Evolutionary conservation across 2,797 vertebrate genomes (phyloP).

Genomic region (Enteromius viviparus): DNA sequence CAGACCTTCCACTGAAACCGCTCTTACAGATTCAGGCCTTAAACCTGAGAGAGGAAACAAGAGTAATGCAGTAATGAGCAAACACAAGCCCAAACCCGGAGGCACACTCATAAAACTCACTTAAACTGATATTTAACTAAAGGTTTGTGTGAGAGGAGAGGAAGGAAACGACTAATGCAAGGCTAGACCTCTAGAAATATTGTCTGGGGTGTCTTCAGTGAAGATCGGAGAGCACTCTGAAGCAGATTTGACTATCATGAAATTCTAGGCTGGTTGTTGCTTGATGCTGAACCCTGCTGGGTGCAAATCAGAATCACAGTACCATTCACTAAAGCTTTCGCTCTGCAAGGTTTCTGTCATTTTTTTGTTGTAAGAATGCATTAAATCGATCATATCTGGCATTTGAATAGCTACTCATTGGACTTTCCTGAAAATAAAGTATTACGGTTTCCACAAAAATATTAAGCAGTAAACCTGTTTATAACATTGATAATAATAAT

Average conservation of each 20-base stretch:
- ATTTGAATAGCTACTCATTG: not conserved
- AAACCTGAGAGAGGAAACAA: constrained; percentile 22
- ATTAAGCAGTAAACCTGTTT: not conserved
- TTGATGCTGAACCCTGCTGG: not conserved
- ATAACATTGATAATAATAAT: not conserved
- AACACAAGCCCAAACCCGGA: not conserved
- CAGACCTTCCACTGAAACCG: constrained; percentile 36
- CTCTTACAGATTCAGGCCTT: constrained; percentile 7
- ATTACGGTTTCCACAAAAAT: not conserved
- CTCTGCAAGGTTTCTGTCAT: not conserved
- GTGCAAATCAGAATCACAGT: not conserved
- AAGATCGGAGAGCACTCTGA: not conserved
- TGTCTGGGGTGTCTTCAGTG: constrained; percentile 1
- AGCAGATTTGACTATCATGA: not conserved
- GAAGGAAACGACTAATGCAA: constrained; percentile 26
- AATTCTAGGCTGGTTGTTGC: not conserved
- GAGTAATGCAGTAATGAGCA: constrained; percentile 22
- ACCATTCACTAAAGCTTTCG: not conserved
- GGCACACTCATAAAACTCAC: constrained; percentile 22
- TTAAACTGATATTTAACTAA: constrained; percentile 8
- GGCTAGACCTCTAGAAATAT: not conserved
- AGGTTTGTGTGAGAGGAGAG: constrained; percentile 8
- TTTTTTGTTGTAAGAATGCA: not conserved
- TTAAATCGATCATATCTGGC: not conserved
- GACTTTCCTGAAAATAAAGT: not conserved